Conservation (phyloP, 2,113 vertebrate species). For the Rhabdornis inornatus region DNA sequence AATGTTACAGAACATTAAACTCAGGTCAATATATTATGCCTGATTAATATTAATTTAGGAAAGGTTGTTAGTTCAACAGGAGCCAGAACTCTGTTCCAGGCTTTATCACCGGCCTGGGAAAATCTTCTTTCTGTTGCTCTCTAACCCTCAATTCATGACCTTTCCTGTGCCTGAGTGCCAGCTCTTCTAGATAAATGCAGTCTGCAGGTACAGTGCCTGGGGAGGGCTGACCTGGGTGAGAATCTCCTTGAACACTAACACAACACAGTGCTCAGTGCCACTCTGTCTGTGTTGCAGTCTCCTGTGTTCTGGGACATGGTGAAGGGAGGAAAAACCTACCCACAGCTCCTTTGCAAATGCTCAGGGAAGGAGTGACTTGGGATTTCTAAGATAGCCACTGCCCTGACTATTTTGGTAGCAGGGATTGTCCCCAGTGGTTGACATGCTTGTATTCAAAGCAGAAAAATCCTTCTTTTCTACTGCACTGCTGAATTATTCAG, state of each 20-base stretch:
- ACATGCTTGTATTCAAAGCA: not conserved
- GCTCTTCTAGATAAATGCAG: not conserved
- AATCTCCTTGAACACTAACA: not conserved
- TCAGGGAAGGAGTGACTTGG: not conserved
- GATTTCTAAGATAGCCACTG: not conserved
- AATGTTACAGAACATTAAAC: not conserved
- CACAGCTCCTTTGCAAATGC: not conserved
- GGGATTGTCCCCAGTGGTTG: not conserved
- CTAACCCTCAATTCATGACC: not conserved
- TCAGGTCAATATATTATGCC: not conserved
- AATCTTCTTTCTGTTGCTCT: not conserved
- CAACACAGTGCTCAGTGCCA: not conserved
- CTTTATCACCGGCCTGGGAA: not conserved
- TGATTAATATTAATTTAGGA: not conserved
- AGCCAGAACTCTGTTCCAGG: not conserved
- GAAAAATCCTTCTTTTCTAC: not conserved
- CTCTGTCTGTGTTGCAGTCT: rapidly evolving
- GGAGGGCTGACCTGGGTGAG: not conserved
- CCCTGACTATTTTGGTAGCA: not conserved
- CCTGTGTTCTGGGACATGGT: rapidly evolving
- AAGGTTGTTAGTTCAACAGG: not conserved
- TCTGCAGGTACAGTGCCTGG: not conserved
- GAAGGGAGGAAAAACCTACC: not conserved
- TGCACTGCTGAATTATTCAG: not conserved
- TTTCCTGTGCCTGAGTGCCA: not conserved